Evolutionary conservation across 2,888 invertebrate species (phyloP).

Genomic region (Spodoptera littoralis): DNA sequence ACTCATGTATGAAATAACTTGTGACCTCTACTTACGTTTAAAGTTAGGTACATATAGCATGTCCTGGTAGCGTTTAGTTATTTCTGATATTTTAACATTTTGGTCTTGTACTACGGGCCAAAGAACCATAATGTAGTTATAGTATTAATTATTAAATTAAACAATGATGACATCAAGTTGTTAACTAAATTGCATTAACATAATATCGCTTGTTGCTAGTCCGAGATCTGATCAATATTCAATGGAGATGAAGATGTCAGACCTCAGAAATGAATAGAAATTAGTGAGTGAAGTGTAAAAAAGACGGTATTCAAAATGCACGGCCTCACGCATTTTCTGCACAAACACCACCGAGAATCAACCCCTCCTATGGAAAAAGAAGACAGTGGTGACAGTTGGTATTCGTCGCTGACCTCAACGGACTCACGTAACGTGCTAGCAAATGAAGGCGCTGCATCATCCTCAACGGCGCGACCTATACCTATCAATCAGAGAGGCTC

Average conservation of each 20-base stretch:
- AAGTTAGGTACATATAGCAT: not conserved
- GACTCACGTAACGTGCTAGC: conserved; percentile 65
- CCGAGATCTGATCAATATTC: conserved; percentile 60
- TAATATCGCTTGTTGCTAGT: conserved; percentile 23
- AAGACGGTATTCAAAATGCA: conserved; percentile 76
- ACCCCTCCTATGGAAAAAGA: conserved; percentile 77
- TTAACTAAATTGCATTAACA: conserved; percentile 20
- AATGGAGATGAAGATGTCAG: conserved; percentile 35
- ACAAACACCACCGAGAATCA: conserved; percentile 77
- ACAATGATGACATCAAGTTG: conserved; percentile 13
- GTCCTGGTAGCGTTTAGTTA: conserved; percentile 12
- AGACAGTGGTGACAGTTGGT: conserved; percentile 83
- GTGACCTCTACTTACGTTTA: not conserved
- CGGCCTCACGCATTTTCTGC: conserved; percentile 81
- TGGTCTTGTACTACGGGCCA: not conserved
- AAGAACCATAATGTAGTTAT: conserved; percentile 7
- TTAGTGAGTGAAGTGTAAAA: conserved; percentile 42
- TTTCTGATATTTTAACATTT: not conserved
- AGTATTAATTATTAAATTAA: not conserved
- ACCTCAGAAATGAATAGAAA: conserved; percentile 1
- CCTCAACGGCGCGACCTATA: conserved; percentile 63
- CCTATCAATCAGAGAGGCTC: conserved; percentile 74
- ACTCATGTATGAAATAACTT: conserved; percentile 2
- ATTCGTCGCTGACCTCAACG: conserved; percentile 71
- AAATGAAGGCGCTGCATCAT: conserved; percentile 58